Base-by-base conservation (phyloP, 1,140 invertebrate species). In the Sarcophaga peregrina region DNA sequence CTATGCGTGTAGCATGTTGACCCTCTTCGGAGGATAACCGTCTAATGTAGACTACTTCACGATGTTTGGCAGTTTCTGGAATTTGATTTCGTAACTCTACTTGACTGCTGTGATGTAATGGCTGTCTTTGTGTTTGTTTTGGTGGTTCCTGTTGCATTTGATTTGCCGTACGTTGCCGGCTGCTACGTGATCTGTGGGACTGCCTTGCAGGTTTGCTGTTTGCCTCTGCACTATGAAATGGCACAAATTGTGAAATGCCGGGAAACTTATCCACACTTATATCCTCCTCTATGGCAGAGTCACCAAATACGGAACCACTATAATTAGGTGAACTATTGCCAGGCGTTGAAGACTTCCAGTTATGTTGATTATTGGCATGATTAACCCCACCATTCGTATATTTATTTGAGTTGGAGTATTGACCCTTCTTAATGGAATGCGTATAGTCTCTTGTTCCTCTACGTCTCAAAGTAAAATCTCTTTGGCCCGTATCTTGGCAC, bases 371-470 rank as follows among this genome's bases (percentile, higher is more conserved):
- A 7, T 15, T 25, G 20, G 20, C 20, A 45, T 82, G 46, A 52
- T 52, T 52, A 13, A 52, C 13, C 1, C 50, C 6, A 82, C 3
- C 87, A 83, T 76, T 89, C 85, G 75, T 7, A 82, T 83, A 52
- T 87, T 89, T 85, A 85, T 85, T 52, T 0, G 72, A 52, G 10
- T 58, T 84, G 5, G 83, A 84, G 47, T 85, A 84, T 74, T 85
- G 85, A 0, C 88, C 88, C 75, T 89, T 88, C 84, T 92, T 93
- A 48, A 93, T 91, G 3, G 92, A 93, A 87, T 92, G 92, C 3
- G 93, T 93, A 84, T 93, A 93, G 72, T 93, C 93, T 46, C 92
- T 89, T 0, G 93, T 93, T 10, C 93, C 93, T 0, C 92, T 89
- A n/a, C 93, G 87, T 74, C 92, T 91, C 45, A 93, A 85, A 0